A percentile compares a stretch with the other conserved stretches of the same genome.
Evolutionary conservation across 2,113 vertebrate species (phyloP).

Genomic region (Neogobius melanostomus): DNA sequence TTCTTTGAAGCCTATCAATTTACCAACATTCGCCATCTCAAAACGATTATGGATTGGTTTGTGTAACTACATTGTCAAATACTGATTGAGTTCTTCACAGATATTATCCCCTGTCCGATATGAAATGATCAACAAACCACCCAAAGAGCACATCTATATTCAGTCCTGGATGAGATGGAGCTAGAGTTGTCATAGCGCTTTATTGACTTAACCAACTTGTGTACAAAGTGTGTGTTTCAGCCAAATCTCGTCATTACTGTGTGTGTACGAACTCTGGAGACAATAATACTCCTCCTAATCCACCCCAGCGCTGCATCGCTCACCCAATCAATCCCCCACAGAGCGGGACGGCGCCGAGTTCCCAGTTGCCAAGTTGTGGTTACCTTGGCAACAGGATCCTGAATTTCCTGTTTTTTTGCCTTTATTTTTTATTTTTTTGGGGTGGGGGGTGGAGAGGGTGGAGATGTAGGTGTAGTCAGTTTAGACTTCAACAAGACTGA

Average conservation of each 20-base stretch:
- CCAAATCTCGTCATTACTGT: constrained; percentile 23
- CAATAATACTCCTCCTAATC: constrained; percentile 61
- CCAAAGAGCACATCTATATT: neutral
- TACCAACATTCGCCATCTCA: too few relatives aligned
- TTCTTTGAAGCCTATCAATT: too few relatives aligned
- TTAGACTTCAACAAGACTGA: constrained; percentile 47
- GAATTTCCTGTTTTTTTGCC: constrained; percentile 7
- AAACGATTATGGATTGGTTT: too few relatives aligned
- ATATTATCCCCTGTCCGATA: neutral
- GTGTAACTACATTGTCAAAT: too few relatives aligned
- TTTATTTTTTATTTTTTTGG: constrained; percentile 1
- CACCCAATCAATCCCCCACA: constrained; percentile 64
- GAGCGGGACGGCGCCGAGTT: constrained; percentile 50
- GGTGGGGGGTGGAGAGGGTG: neutral
- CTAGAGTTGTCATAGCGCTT: constrained; percentile 30
- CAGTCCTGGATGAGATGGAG: constrained; percentile 5
- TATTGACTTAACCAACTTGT: constrained; percentile 17
- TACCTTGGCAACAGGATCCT: constrained; percentile 51
- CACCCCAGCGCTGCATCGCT: constrained; percentile 57
- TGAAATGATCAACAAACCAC: neutral
- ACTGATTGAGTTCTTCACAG: too few relatives aligned
- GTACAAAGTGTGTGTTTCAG: neutral
- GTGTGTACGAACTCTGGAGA: constrained; percentile 41
- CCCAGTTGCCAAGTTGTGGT: constrained; percentile 59
- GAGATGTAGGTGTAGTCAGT: constrained; percentile 63